phyloP scores from a whole-genome alignment of 2,113 vertebrate species.

The Redunca redunca region DNA sequence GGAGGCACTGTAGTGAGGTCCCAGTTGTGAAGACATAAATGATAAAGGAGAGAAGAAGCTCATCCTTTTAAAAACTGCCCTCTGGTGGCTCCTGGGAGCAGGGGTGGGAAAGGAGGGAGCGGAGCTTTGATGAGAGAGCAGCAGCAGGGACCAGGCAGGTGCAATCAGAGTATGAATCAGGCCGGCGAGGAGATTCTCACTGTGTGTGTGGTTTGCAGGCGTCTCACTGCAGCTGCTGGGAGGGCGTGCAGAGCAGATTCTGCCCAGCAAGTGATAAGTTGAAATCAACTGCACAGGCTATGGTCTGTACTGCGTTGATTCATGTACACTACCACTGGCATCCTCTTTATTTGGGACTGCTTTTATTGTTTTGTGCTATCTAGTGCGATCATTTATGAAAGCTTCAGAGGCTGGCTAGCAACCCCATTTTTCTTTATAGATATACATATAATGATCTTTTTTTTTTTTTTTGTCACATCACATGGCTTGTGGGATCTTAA shows the following conservation, averaged over 20 bases:
- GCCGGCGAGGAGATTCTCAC: not conserved
- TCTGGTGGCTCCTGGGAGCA: not conserved
- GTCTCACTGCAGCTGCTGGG: not conserved
- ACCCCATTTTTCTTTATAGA: not conserved
- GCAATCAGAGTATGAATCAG: not conserved
- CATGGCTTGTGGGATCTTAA: not conserved
- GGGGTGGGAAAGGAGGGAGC: not conserved
- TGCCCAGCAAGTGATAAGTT: not conserved
- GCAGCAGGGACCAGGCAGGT: not conserved
- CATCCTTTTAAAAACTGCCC: not conserved
- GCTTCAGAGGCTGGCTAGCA: not conserved
- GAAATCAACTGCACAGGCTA: not conserved
- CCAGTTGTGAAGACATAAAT: not conserved
- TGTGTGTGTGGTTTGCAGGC: not conserved
- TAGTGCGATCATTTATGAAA: not conserved
- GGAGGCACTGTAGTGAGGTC: not conserved
- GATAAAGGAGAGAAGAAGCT: not conserved
- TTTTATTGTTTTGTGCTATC: not conserved
- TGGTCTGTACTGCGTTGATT: not conserved
- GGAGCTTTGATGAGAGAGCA: not conserved
- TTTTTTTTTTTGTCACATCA: not conserved
- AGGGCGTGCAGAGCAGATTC: not conserved
- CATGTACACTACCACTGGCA: not conserved
- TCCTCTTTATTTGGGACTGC: not conserved
- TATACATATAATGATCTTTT: not conserved